These are phyloP conservation scores for Adineta ricciae DNA, from an alignment of 2,888 invertebrate species.

Conservation along the genomic window DNA sequence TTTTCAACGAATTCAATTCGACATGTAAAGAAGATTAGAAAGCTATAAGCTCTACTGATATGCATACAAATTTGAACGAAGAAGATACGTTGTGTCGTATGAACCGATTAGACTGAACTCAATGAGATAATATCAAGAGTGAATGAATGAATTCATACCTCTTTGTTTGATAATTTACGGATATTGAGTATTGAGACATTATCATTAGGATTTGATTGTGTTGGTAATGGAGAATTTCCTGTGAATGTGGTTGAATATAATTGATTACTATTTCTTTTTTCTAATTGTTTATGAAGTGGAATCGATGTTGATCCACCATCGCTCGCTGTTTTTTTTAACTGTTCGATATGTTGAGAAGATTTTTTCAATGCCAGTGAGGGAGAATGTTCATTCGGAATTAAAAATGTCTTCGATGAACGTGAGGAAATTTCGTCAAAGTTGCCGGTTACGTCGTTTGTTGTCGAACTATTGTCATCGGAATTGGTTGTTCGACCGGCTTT, in stretches of 20 bases:
- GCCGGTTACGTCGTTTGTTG: background rate
- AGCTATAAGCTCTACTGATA: background rate
- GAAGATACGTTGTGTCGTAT: background rate
- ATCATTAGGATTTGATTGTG: background rate
- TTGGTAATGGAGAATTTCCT: background rate
- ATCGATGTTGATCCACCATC: background rate
- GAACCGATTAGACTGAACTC: background rate
- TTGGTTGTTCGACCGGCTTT: background rate
- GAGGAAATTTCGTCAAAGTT: background rate
- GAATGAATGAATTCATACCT: background rate
- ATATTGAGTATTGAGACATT: background rate
- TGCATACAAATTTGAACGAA: background rate
- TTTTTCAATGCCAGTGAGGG: background rate
- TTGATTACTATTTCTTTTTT: background rate
- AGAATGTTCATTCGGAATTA: background rate
- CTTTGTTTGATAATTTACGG: background rate
- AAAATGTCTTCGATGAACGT: background rate
- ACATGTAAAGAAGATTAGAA: background rate
- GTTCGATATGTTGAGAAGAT: background rate
- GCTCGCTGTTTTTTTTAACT: too few relatives aligned
- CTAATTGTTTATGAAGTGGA: background rate
- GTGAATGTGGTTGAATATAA: background rate
- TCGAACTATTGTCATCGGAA: background rate
- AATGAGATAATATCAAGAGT: background rate
- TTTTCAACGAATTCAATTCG: background rate